Evolutionary conservation across 2,888 invertebrate genomes (phyloP).

Genomic region (Odontomyia ornata): DNA sequence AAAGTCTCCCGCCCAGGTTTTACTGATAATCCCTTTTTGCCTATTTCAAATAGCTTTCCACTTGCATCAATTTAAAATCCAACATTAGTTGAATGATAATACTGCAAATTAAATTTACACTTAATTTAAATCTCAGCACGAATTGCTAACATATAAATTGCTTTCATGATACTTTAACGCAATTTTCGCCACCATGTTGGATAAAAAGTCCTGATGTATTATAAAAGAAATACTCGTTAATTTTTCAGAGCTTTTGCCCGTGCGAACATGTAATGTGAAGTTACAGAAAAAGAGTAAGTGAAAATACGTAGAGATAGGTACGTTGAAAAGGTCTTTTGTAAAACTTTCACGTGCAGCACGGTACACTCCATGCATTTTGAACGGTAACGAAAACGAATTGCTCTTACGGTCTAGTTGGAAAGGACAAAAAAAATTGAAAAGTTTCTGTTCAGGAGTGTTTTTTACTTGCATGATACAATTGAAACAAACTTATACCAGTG

Average conservation of each 20-base stretch:
- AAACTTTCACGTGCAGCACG: not conserved
- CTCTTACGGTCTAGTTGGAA: not conserved
- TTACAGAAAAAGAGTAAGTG: not conserved
- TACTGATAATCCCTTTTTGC: too few species aligned
- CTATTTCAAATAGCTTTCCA: too few species aligned
- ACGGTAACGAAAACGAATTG: not conserved
- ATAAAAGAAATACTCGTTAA: not conserved
- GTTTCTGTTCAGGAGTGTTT: not conserved
- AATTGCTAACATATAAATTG: not conserved
- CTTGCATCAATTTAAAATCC: too few species aligned
- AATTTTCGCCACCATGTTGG: not conserved
- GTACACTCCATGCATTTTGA: constrained; percentile 1
- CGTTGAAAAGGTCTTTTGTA: not conserved
- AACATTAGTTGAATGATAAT: too few species aligned
- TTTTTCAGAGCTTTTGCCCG: not conserved
- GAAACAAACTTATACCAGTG: not conserved
- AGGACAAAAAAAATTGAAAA: not conserved
- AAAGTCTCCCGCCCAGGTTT: too few species aligned
- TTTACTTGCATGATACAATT: not conserved
- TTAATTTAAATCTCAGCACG: not conserved
- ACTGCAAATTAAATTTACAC: not conserved
- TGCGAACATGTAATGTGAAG: not conserved
- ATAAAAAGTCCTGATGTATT: not conserved
- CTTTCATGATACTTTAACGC: not conserved
- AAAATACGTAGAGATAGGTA: not conserved